phyloP scores from a whole-genome alignment of 2,797 vertebrate species.

The Dermochelys coriacea region DNA sequence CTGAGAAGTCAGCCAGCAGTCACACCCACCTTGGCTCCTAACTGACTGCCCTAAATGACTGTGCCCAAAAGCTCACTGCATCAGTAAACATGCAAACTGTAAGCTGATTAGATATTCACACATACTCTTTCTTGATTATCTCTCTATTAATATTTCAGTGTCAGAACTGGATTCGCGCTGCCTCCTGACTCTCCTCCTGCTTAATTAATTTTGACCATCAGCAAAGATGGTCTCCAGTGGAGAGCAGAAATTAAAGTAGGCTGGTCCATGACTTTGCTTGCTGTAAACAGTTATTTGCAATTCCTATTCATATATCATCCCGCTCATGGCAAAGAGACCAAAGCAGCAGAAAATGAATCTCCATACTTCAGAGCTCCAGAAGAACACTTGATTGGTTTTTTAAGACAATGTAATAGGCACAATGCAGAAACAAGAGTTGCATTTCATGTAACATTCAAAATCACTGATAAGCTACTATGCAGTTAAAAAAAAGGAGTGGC shows the following conservation, averaged over 20 bases:
- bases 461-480: slow-evolving; percentile 24
- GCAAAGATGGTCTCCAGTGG: slow-evolving; percentile 50
- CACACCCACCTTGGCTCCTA: background rate
- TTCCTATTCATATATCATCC: slow-evolving; percentile 72
- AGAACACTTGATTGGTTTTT: slow-evolving; percentile 52
- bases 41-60: slow-evolving; percentile 13
- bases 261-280: slow-evolving; percentile 65
- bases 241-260: slow-evolving; percentile 73
- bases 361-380: slow-evolving; percentile 32
- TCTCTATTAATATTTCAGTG: slow-evolving; percentile 74
- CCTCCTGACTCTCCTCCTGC: slow-evolving; percentile 68
- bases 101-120: slow-evolving; percentile 71
- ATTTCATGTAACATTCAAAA: slow-evolving; percentile 57
- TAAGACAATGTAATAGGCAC: slow-evolving; percentile 47
- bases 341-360: slow-evolving; percentile 71
- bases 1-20: slow-evolving; percentile 10
- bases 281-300: slow-evolving; percentile 75
- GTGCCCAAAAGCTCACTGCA: slow-evolving; percentile 47
- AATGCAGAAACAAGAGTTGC: slow-evolving; percentile 33
- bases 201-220: slow-evolving; percentile 75
- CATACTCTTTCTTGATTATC: slow-evolving; percentile 71
- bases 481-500: background rate
- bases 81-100: slow-evolving; percentile 59
- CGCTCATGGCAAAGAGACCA: slow-evolving; percentile 63
- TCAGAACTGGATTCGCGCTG: slow-evolving; percentile 55